Percentiles rank a stretch among this genome's conserved stretches.
These are phyloP conservation scores for Penaeus monodon DNA, from an alignment of 2,888 invertebrate genomes.

Conservation along the genomic window DNA sequence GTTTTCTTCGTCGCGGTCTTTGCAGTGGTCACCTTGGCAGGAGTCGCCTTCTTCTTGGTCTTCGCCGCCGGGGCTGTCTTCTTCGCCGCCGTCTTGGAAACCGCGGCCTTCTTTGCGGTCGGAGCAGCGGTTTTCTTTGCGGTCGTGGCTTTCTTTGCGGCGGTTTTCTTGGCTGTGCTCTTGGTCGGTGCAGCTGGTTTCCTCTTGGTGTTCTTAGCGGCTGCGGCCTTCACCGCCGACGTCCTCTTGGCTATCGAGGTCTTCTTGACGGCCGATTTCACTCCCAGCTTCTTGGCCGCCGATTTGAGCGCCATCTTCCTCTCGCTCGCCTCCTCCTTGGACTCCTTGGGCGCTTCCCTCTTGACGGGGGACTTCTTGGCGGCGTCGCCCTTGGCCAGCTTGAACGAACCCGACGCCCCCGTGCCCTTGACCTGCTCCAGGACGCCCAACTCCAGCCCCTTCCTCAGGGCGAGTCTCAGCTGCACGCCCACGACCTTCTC, in stretches of 20 bases:
- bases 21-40: too few species aligned
- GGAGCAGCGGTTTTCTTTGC: too few species aligned
- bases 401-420: constrained; percentile 64
- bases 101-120: neutral
- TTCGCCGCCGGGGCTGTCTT: too few species aligned
- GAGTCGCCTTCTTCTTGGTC: too few species aligned
- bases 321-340: constrained; percentile 17
- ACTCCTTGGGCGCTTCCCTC: neutral
- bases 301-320: constrained; percentile 34
- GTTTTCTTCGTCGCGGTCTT: too few species aligned
- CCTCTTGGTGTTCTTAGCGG: neutral
- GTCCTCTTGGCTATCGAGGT: constrained; percentile 28
- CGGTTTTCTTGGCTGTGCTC: too few species aligned
- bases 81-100: constrained; percentile 17
- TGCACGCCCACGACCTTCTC: constrained; percentile 20
- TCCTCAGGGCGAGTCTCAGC: constrained; percentile 20
- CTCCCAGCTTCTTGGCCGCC: constrained; percentile 26
- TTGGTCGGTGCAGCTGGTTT: too few species aligned
- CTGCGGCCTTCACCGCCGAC: neutral
- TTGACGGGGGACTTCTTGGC: too few species aligned
- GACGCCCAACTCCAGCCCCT: constrained; percentile 11
- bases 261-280: constrained; percentile 8
- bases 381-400: constrained; percentile 42
- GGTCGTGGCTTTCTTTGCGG: too few species aligned
- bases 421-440: constrained; percentile 43